Percentiles rank a stretch among this genome's conserved stretches.
Conservation (phyloP, 2,113 vertebrate genomes). For the Hirundichthys speculiger region DNA sequence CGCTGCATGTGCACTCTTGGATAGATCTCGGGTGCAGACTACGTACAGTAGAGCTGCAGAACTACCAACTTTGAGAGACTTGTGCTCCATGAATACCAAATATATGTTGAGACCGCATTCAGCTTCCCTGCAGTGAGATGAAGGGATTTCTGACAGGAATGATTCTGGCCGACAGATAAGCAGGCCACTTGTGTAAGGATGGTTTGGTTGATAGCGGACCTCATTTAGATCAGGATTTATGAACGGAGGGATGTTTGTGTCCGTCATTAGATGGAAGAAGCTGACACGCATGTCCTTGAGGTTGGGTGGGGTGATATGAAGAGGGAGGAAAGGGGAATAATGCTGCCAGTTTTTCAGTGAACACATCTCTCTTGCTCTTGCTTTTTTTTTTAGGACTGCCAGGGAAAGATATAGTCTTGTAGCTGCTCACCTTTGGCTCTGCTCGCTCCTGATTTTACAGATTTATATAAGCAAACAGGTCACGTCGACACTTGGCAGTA, state of each 20-base stretch:
- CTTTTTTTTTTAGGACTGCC: not conserved
- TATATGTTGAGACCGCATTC: not conserved
- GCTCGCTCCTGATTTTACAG: too few relatives aligned
- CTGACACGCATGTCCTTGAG: slow-evolving; percentile 50
- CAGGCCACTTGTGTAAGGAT: slow-evolving; percentile 2
- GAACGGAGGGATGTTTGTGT: slow-evolving; percentile 11
- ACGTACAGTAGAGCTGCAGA: slow-evolving; percentile 6
- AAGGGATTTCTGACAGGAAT: slow-evolving; percentile 11
- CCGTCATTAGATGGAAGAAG: slow-evolving; percentile 23
- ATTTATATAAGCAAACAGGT: too few relatives aligned
- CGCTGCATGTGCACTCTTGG: slow-evolving; percentile 1
- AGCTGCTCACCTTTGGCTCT: not conserved
- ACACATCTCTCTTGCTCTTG: not conserved
- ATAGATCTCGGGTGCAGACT: not conserved
- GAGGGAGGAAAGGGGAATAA: slow-evolving; percentile 11
- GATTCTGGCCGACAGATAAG: not conserved
- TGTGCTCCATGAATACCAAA: slow-evolving; percentile 5
- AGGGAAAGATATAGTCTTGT: not conserved
- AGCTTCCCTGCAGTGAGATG: slow-evolving; percentile 4
- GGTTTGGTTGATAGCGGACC: slow-evolving; percentile 14
- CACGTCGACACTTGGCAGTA: too few relatives aligned
- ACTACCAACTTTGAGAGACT: not conserved
- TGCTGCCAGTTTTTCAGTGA: slow-evolving; percentile 6
- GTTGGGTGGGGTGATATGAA: slow-evolving; percentile 24
- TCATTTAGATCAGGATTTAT: slow-evolving; percentile 46